Percentiles rank a stretch among this genome's conserved stretches.
phyloP scores from a whole-genome alignment of 2,797 vertebrate genomes.

The Nannoperca australis region DNA sequence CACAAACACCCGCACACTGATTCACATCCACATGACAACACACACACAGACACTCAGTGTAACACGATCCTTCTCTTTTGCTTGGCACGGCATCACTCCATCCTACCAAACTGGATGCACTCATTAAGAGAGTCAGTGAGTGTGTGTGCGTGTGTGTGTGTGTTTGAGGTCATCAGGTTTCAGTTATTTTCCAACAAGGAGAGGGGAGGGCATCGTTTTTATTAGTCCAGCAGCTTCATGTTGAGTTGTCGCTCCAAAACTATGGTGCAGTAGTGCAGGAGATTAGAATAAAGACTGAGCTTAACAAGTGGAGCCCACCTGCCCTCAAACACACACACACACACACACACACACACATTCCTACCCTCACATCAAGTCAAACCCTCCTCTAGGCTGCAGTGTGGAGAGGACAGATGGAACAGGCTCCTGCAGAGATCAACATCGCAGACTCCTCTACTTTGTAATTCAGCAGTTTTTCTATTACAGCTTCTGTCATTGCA shows the following conservation, averaged over 20 bases:
- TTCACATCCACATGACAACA: slow-evolving; percentile 59
- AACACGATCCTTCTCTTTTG: slow-evolving; percentile 64
- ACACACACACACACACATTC: slow-evolving; percentile 9
- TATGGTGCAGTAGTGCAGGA: slow-evolving; percentile 18
- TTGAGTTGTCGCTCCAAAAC: slow-evolving; percentile 14
- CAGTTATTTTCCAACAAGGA: slow-evolving; percentile 36
- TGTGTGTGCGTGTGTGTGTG: slow-evolving; percentile 19
- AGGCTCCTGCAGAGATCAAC: slow-evolving; percentile 41
- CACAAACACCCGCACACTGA: slow-evolving; percentile 71
- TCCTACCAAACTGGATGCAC: slow-evolving; percentile 50
- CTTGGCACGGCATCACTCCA: slow-evolving; percentile 50
- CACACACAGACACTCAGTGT: slow-evolving; percentile 50
- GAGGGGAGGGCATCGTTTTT: slow-evolving; percentile 15
- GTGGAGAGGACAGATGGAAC: slow-evolving; percentile 20
- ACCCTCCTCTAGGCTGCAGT: not conserved
- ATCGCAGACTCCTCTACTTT: slow-evolving; percentile 26
- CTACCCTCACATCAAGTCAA: slow-evolving; percentile 10
- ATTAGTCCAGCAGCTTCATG: slow-evolving; percentile 33
- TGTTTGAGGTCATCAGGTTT: slow-evolving; percentile 59
- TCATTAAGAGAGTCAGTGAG: slow-evolving; percentile 41
- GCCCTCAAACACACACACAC: slow-evolving; percentile 1
- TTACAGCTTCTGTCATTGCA: slow-evolving; percentile 11
- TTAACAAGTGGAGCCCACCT: slow-evolving; percentile 21
- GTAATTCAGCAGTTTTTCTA: slow-evolving; percentile 34
- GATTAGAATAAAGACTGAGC: slow-evolving; percentile 24